Evolutionary conservation across 2,888 invertebrate genomes (phyloP).

Genomic region (Rhaphigaster nebulosa): DNA sequence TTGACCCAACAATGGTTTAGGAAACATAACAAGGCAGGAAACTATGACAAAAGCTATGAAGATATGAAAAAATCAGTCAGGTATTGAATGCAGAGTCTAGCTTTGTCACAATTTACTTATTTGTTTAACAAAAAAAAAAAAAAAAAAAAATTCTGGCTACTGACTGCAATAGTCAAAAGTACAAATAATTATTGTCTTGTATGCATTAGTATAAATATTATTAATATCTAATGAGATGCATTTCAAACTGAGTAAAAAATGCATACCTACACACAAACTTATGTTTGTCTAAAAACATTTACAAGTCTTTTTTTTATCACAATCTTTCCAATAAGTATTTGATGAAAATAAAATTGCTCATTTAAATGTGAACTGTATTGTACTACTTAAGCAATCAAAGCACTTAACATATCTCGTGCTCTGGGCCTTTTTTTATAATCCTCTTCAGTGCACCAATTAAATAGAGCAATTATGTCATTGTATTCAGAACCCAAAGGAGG

Average conservation of each 20-base stretch:
- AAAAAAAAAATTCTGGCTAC: conserved; percentile 57
- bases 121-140: no score
- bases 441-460: conserved; percentile 79
- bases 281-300: neutral
- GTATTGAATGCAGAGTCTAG: neutral
- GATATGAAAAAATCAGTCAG: conserved; percentile 24
- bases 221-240: neutral
- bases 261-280: neutral
- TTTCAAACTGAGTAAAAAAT: neutral
- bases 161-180: conserved; percentile 55
- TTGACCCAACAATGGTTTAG: conserved; percentile 61
- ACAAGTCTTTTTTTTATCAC: neutral
- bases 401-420: conserved; percentile 68
- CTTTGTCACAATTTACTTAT: neutral
- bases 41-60: conserved; percentile 58
- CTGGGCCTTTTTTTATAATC: conserved; percentile 74
- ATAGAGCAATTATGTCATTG: conserved; percentile 76
- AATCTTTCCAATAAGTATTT: neutral
- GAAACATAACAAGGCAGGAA: conserved; percentile 63
- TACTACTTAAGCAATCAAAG: neutral
- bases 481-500: conserved; percentile 73
- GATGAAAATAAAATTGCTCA: conserved; percentile 9
- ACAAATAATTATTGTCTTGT: conserved; percentile 47
- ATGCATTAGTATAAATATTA: conserved; percentile 2
- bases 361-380: neutral